phyloP scores from a whole-genome alignment of 2,888 invertebrate genomes.

The Drosophila lacicola region DNA sequence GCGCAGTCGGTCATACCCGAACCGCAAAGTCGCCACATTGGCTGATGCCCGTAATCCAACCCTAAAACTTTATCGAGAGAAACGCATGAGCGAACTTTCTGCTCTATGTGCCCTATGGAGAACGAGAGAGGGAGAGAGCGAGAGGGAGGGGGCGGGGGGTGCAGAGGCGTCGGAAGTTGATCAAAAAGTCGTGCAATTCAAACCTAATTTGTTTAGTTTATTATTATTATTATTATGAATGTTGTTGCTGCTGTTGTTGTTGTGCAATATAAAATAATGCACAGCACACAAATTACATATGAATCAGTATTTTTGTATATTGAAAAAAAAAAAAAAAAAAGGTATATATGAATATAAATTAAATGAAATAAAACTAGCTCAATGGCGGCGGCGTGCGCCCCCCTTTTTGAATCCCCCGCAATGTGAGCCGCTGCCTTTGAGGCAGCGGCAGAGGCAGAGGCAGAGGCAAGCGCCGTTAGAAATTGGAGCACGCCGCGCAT shows the following conservation, averaged over 20 bases:
- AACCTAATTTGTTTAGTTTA: conserved; percentile 33
- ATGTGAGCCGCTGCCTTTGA: neutral
- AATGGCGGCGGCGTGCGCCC: conserved; percentile 2
- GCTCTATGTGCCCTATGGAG: no score
- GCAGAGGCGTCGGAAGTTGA: no score
- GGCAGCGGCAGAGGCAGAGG: neutral
- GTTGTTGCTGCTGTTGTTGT: conserved; percentile 19
- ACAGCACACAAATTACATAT: conserved; percentile 47
- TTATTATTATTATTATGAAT: conserved; percentile 30
- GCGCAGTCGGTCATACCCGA: no score
- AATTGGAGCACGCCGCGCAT: conserved; percentile 9
- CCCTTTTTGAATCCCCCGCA: neutral
- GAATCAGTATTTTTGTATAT: conserved; percentile 24
- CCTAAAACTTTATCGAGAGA: no score
- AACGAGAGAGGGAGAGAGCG: no score
- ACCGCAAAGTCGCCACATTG: no score
- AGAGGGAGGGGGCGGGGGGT: no score
- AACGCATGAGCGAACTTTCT: no score
- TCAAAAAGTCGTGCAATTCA: neutral
- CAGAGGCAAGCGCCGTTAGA: neutral
- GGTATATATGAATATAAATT: neutral
- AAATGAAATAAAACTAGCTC: conserved; percentile 19
- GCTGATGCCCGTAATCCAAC: no score
- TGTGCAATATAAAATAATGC: conserved; percentile 59
- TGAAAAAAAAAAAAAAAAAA: conserved; percentile 4